Base-by-base conservation (phyloP, 2,797 vertebrate genomes). In the Gallinago stenura region DNA sequence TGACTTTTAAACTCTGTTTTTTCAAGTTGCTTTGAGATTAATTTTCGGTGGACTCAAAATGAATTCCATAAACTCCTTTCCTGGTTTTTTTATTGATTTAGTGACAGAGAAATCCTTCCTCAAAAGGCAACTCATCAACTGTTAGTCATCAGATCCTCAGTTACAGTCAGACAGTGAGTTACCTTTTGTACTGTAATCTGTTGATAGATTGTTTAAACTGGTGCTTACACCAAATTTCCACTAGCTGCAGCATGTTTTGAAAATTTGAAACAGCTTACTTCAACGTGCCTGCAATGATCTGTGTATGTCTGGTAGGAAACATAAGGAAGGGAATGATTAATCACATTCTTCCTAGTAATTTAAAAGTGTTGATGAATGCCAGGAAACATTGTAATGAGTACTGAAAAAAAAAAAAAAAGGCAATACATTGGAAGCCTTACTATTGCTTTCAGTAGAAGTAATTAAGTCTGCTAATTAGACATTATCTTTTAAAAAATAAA, bases 301-400 rank as follows among this genome's bases (percentile, higher is more conserved):
- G 46, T 31, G 46, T 54, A 72, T 14, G 30, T 76, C 92, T 94
- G 77, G 86, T 87, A 87, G 77, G 81, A 93, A 92, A 66, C 93
- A 77, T 72, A 95, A 84, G 88, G 88, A 95, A 95, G 72, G 28
- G 46, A 95, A 87, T 92, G 94, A 95, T 94, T 96, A 96, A 96
- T 95, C 84, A 83, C 82, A 92, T 61, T 96, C 82, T 92, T 96
- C 84, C 76, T 81, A 87, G 87, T 89, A 95, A 96, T 96, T 93
- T 50, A 85, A 69, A 95, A 92, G 91, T 64, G 87, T 77, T 92
- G 92, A 94, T 92, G 90, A 94, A 91, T 35, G 57, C 92, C 76
- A 93, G 84, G 82, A 91, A 95, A 92, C 71, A 84, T 31, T 83
- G 58, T 79, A 93, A 93, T 60, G 60, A 85, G 56, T 82, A 66